phyloP scores from a whole-genome alignment of 2,113 vertebrate genomes.

The Ailurus styani region DNA sequence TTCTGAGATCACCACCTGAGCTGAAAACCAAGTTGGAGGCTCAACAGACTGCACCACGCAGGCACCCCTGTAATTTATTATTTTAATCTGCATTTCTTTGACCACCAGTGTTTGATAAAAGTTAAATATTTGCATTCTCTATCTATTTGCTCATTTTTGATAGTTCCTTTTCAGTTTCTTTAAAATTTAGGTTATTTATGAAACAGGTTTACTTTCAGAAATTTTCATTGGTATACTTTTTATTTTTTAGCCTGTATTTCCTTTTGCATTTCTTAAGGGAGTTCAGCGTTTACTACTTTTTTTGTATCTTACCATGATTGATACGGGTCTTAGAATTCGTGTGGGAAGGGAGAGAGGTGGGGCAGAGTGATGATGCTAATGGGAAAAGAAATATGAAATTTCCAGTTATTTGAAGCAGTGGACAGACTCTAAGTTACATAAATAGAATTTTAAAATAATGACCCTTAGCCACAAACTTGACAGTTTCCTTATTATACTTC shows the following conservation, averaged over 20 bases:
- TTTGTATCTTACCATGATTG: background rate
- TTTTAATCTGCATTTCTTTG: background rate
- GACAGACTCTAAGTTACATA: background rate
- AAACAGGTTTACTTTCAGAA: background rate
- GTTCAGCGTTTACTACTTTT: background rate
- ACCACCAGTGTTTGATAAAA: background rate
- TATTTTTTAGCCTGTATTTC: background rate
- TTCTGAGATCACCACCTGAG: background rate
- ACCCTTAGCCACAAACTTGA: background rate
- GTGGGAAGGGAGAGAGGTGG: background rate
- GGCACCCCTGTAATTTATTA: background rate
- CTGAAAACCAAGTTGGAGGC: background rate
- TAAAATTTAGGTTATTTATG: background rate
- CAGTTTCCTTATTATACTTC: background rate
- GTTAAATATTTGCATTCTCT: background rate
- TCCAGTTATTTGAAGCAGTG: background rate
- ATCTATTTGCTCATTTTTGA: background rate
- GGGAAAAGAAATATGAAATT: background rate
- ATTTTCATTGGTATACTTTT: background rate
- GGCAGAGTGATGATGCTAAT: background rate
- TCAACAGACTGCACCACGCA: background rate
- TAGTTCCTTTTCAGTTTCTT: background rate
- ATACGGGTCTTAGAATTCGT: background rate
- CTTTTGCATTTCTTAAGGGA: background rate
- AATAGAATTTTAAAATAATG: background rate